Conservation (phyloP, 2,888 invertebrate genomes). For the Pteria penguin region DNA sequence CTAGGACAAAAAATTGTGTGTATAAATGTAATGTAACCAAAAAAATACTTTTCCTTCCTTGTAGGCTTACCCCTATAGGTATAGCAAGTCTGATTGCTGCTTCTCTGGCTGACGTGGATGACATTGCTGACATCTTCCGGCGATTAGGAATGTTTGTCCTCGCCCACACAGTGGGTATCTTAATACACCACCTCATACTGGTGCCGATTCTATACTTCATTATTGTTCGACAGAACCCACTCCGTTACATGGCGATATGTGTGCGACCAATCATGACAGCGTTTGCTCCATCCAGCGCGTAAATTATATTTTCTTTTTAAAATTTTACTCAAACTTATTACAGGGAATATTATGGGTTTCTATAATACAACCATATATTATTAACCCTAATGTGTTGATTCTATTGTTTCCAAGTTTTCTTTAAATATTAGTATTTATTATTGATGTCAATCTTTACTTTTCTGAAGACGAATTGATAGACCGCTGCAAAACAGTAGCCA, state of each 20-base stretch:
- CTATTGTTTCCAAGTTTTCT: too few relatives aligned
- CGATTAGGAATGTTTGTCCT: neutral
- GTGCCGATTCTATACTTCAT: neutral
- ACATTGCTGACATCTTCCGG: neutral
- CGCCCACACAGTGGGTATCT: neutral
- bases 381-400: too few relatives aligned
- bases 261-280: neutral
- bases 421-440: too few relatives aligned
- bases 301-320: too few relatives aligned
- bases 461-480: too few relatives aligned
- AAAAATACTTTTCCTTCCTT: too few relatives aligned
- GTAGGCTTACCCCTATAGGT: neutral
- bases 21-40: too few relatives aligned
- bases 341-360: too few relatives aligned
- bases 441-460: too few relatives aligned
- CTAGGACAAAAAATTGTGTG: too few relatives aligned
- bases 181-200: neutral
- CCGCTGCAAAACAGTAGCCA: too few relatives aligned
- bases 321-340: neutral
- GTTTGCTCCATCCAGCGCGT: neutral
- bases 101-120: neutral
- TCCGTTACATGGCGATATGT: neutral
- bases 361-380: too few relatives aligned
- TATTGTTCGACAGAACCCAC: neutral
- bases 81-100: neutral